phyloP scores from a whole-genome alignment of 2,113 vertebrate genomes.

The Cottus gobio region DNA sequence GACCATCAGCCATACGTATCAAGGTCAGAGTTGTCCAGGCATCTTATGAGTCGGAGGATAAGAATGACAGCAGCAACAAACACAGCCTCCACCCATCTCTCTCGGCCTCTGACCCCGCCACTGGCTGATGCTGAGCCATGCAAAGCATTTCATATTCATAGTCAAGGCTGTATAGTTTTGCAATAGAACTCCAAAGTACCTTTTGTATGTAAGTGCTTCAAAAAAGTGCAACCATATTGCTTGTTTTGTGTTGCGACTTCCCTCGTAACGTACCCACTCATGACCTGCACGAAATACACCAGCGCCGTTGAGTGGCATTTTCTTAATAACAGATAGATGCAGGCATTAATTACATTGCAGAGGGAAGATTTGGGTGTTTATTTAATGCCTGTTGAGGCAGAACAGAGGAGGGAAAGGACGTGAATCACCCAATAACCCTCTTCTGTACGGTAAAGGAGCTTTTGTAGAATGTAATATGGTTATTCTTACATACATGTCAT shows the following conservation, averaged over 20 bases:
- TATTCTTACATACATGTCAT: slow-evolving; percentile 8
- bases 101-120: slow-evolving; percentile 54
- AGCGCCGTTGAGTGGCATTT: slow-evolving; percentile 61
- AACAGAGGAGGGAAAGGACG: slow-evolving; percentile 57
- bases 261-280: slow-evolving; percentile 37
- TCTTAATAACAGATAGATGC: slow-evolving; percentile 71
- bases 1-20: slow-evolving; percentile 34
- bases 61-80: slow-evolving; percentile 63
- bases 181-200: slow-evolving; percentile 6
- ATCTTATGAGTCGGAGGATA: slow-evolving; percentile 47
- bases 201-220: slow-evolving; percentile 5
- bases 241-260: slow-evolving; percentile 26
- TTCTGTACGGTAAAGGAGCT: slow-evolving; percentile 47
- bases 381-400: slow-evolving; percentile 67
- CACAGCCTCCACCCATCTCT: slow-evolving; percentile 38
- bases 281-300: slow-evolving; percentile 54
- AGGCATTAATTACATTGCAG: slow-evolving; percentile 72
- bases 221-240: slow-evolving; percentile 9
- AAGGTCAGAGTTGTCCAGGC: slow-evolving; percentile 59
- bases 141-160: slow-evolving; percentile 39
- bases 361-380: slow-evolving; percentile 66
- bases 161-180: slow-evolving; percentile 31
- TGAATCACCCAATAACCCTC: slow-evolving; percentile 71
- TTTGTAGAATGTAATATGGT: slow-evolving; percentile 19
- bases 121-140: slow-evolving; percentile 44